A percentile compares a stretch with the other conserved stretches of the same genome.
Evolutionary conservation across 2,888 invertebrate species (phyloP).

Genomic region (Metallyticus violacea): DNA sequence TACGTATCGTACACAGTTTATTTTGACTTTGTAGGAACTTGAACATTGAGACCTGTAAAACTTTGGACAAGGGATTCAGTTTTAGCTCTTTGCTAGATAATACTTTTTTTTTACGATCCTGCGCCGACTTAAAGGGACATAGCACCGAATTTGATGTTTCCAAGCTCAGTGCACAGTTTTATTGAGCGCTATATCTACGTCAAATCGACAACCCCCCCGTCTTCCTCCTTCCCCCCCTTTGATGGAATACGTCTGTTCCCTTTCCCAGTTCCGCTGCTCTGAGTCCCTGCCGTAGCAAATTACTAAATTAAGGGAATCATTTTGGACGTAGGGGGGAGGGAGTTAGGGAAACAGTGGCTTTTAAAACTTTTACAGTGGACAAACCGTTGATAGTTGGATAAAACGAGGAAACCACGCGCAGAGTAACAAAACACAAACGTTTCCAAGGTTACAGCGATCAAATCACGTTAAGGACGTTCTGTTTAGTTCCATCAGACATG

Average conservation of each 20-base stretch:
- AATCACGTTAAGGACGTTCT: background rate
- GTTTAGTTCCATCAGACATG: background rate
- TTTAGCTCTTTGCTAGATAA: background rate
- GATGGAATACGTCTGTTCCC: background rate
- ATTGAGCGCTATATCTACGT: too few species aligned
- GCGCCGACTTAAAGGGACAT: background rate
- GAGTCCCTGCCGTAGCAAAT: background rate
- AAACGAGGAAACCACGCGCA: conserved; percentile 39
- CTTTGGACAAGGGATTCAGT: background rate
- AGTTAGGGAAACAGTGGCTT: background rate
- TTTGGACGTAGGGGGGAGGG: background rate
- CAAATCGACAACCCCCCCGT: too few species aligned
- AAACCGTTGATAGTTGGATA: background rate
- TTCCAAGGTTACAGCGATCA: conserved; percentile 14
- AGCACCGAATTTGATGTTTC: background rate
- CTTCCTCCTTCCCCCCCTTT: background rate
- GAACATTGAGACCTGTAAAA: background rate
- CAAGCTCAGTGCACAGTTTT: background rate
- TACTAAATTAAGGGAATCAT: background rate
- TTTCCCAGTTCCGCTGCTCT: background rate
- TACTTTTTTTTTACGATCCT: background rate
- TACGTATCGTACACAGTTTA: too few species aligned
- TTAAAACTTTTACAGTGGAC: background rate
- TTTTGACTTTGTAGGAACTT: too few species aligned
- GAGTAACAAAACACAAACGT: background rate